Base-by-base conservation (phyloP, 1,140 invertebrate species). In the Heliconius congener region DNA sequence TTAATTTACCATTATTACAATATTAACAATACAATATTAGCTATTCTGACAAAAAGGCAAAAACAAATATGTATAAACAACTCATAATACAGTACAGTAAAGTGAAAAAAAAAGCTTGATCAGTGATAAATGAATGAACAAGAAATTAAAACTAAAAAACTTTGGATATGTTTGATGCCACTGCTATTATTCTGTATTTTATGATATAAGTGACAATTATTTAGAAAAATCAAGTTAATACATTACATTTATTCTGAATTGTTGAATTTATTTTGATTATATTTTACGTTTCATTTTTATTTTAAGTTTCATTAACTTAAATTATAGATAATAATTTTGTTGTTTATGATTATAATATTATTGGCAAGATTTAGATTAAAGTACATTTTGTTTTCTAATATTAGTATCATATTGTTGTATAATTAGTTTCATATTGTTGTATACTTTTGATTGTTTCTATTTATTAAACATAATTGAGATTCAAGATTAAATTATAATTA, bases 1-100 rank as follows among this genome's bases (percentile, higher is more conserved):
- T 91, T 89, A 90, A 90, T 90, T 89, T 89, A 88, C 83, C 81
- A 83, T 87, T 85, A 87, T 85, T 87, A 88, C 55, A 66, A 85
- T 78, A 87, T 89, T 89, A 90, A 91, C 87, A 92, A 91, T 79
- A 87, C 55, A 73, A 78, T 50, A 72, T 78, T 78, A 78, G 73
- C 72, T 73, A 78, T 66, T 74, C 23, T 78, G 70, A 73, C 72
- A 52, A 46, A 34, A 74, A n/a, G 34, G 34, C 70, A 72, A 27
- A 77, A 19, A 55, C n/a, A 73, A n/a, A 30, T 23, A 57, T n/a
- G 60, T 4, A 66, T 5, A 27, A 27, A 66, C 3, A 66, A 66
- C 23, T 30, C 23, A 30, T 27, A 66, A 30, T 30, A 66, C 60
- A 66, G 60, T 16, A 66, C 27, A 66, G 27, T 6, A 66, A 66